Evolutionary conservation across 1,140 invertebrate species (phyloP), one percentile per base, ranked within the genome.

Genomic region (Drosophila dunni): DNA sequence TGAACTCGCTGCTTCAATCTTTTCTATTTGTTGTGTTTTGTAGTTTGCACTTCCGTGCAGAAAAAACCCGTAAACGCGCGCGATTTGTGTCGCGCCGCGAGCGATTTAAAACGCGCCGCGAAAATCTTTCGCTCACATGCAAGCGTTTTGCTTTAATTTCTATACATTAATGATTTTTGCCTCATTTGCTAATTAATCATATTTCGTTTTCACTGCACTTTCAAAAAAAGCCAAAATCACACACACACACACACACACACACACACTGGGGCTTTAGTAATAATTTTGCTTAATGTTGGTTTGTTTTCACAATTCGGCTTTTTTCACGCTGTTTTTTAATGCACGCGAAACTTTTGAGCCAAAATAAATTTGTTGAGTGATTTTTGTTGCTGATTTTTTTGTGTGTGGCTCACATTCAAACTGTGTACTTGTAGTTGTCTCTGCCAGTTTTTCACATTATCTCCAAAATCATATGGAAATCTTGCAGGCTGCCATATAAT

Each of bases 151-250:
- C 60, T 68, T 73, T 60, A 78, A 56, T 78, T 75, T 78, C 75
- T 77, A 83, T 70, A 89, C 66, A 83, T 76, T 74, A 74, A 85
- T 56, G 74, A 75, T 85, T 81, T 66, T 81, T 78, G 74, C 69
- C 53, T 72, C 62, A 71, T 83, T 75, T 77, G 84, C 83, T 83
- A 88, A 88, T 88, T 88, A 88, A 88, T 89, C 84, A 88, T 88
- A 88, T 89, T 89, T 88, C 83, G 84, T 84, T 88, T 84, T 89
- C 80, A 84, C 84, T 89, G 77, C 83, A 88, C 84, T 89, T 88
- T 88, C 84, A 86, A 86, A 85, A 78, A 60, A 45, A 38, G 7
- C 5, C 24, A 29, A 20, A 20, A 20, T 20, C 24, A 29, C 24
- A 29, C 24, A 29, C 24, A 29, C 24, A 24, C 24, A 24, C 5